Evolutionary conservation across 2,113 vertebrate genomes (phyloP).

Genomic region (Chinchilla lanigera): DNA sequence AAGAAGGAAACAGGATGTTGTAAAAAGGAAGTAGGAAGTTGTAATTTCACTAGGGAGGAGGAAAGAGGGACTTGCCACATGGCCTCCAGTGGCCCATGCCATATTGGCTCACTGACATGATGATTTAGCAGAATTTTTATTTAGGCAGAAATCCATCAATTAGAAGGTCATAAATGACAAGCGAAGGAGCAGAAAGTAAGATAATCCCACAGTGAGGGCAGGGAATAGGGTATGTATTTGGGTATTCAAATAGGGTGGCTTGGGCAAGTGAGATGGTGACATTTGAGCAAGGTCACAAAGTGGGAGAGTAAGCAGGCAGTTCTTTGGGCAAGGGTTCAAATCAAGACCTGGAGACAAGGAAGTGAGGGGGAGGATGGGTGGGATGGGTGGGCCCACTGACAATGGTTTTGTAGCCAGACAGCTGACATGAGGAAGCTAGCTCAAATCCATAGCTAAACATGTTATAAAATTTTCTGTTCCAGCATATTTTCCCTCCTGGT

Average conservation of each 20-base stretch:
- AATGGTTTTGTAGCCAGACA: background rate
- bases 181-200: background rate
- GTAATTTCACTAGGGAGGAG: too few relatives aligned
- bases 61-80: too few relatives aligned
- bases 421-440: background rate
- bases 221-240: background rate
- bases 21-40: too few relatives aligned
- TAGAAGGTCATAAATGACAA: background rate
- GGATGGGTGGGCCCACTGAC: background rate
- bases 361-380: too few relatives aligned
- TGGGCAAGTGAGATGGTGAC: background rate
- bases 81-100: too few relatives aligned
- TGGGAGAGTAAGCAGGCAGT: background rate
- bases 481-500: background rate
- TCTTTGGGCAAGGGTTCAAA: background rate
- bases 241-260: background rate
- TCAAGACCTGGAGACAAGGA: background rate
- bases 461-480: background rate
- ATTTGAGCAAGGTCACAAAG: background rate
- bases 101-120: too few relatives aligned
- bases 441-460: background rate
- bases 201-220: background rate
- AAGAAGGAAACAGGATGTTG: too few relatives aligned
- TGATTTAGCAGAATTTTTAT: too few relatives aligned
- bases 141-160: too few relatives aligned